A percentile compares a stretch with the other conserved stretches of the same genome.
phyloP scores from a whole-genome alignment of 2,113 vertebrate genomes.

The Fregetta grallaria region DNA sequence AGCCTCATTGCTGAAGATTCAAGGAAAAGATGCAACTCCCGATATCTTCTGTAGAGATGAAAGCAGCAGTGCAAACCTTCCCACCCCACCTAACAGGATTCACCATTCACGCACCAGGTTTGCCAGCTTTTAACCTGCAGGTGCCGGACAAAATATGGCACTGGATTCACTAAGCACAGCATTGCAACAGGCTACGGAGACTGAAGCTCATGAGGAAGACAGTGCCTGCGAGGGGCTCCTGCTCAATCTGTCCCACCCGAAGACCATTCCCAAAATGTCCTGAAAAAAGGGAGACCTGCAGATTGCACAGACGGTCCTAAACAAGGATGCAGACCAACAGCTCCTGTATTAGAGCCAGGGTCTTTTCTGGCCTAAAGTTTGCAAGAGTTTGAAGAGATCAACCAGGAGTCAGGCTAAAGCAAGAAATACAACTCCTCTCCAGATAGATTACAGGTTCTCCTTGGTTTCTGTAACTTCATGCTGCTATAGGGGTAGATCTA shows the following conservation, averaged over 20 bases:
- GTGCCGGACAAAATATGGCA: background rate
- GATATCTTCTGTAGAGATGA: background rate
- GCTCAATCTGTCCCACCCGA: background rate
- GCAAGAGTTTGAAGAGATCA: background rate
- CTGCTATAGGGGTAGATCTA: background rate
- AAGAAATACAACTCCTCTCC: background rate
- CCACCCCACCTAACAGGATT: background rate
- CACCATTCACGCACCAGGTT: background rate
- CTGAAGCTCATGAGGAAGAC: background rate
- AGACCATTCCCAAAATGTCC: background rate
- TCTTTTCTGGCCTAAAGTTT: background rate
- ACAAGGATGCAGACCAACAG: background rate
- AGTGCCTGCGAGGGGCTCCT: background rate
- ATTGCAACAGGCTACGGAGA: accelerated
- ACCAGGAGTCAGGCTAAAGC: background rate
- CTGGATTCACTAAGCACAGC: background rate
- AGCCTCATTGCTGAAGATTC: background rate
- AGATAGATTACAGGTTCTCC: background rate
- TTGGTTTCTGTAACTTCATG: background rate
- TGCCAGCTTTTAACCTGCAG: background rate
- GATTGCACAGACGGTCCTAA: background rate
- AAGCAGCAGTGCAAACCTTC: background rate
- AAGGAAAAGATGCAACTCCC: background rate
- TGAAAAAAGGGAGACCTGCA: background rate
- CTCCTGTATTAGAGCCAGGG: background rate